Base-by-base conservation (phyloP, 1,140 invertebrate genomes). In the Pseudachorutes palmiensis region DNA sequence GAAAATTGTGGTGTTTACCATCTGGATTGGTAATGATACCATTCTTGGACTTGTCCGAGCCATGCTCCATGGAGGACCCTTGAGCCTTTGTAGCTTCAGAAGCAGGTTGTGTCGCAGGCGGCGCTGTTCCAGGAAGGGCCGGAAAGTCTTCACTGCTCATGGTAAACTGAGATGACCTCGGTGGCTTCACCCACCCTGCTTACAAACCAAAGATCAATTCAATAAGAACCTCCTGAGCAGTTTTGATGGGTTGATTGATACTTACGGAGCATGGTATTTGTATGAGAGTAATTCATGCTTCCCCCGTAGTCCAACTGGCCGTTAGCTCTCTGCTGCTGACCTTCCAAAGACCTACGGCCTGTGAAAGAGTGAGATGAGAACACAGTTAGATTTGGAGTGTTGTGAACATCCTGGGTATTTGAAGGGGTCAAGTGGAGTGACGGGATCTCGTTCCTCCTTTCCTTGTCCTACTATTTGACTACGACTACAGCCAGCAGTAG, bases 141-240 rank as follows among this genome's bases (percentile, higher is more conserved):
- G 96, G 96, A 82, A 99, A 99, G 80, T 99, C 97, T 82, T 99
- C 96, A 72, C 88, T 92, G 74, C 93, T 95, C 86, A 98, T 97
- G 72, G 91, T 92, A 81, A 98, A 98, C 73, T 91, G 84, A 79
- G 94, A 91, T 32, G 89, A 86, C 75, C 89, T 89, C 67, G 91
- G 91, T 78, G 94, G 91, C 80, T 96, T 96, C 70, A 97, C 93
- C 90, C 95, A 94, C 76, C 92, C 92, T 79, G 94, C 91, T 9
- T 41, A 41, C 5, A 41, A 41, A 41, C 5, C n/a, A 63, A 66
- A 66, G 2, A 70, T 19, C 36, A 45, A 9, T 12, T 45, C 9
- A 12, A 12, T 45, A 12, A 45, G 36, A 45, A 45, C 19, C 19
- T 45, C n/a, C n/a, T n/a, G n/a, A n/a, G n/a, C n/a, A n/a, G 36